phyloP scores from a whole-genome alignment of 1,140 invertebrate species.

The Chironomus tepperi region DNA sequence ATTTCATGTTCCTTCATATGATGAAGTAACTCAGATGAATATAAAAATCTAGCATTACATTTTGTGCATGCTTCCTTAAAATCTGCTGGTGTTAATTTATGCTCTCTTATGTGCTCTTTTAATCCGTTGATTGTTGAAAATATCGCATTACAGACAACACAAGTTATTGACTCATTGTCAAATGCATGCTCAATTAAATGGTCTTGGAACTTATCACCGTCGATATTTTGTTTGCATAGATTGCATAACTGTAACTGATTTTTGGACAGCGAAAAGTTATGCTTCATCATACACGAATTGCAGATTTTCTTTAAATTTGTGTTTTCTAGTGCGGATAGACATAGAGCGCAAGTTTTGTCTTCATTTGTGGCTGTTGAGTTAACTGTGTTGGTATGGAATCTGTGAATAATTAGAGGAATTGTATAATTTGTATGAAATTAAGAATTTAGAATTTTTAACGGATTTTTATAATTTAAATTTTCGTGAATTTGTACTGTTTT shows the following conservation, averaged over 20 bases:
- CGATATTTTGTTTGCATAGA: slow-evolving; percentile 37
- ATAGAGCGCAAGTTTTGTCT: slow-evolving; percentile 37
- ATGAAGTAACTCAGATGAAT: slow-evolving; percentile 82
- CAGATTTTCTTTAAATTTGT: slow-evolving; percentile 34
- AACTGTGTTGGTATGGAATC: slow-evolving; percentile 38
- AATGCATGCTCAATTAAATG: slow-evolving; percentile 92
- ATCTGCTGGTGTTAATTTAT: slow-evolving; percentile 67
- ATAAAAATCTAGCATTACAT: slow-evolving; percentile 83
- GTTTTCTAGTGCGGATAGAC: slow-evolving; percentile 32
- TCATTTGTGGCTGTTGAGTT: slow-evolving; percentile 27
- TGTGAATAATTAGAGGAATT: slow-evolving; percentile 27
- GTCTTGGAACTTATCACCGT: slow-evolving; percentile 61
- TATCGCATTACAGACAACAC: slow-evolving; percentile 79
- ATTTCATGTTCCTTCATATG: slow-evolving; percentile 44
- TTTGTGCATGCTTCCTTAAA: slow-evolving; percentile 54
- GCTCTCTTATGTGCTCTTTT: slow-evolving; percentile 73
- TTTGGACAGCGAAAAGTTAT: slow-evolving; percentile 20
- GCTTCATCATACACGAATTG: slow-evolving; percentile 34
- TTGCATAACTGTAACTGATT: slow-evolving; percentile 32
- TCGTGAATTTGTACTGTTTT: too few relatives aligned
- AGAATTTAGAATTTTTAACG: background rate
- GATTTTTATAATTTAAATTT: too few relatives aligned
- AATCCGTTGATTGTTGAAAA: slow-evolving; percentile 73
- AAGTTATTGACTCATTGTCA: slow-evolving; percentile 64
- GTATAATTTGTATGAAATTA: slow-evolving; percentile 9